Conservation (phyloP, 2,797 vertebrate genomes). For the Enteromius unitaeniatus region DNA sequence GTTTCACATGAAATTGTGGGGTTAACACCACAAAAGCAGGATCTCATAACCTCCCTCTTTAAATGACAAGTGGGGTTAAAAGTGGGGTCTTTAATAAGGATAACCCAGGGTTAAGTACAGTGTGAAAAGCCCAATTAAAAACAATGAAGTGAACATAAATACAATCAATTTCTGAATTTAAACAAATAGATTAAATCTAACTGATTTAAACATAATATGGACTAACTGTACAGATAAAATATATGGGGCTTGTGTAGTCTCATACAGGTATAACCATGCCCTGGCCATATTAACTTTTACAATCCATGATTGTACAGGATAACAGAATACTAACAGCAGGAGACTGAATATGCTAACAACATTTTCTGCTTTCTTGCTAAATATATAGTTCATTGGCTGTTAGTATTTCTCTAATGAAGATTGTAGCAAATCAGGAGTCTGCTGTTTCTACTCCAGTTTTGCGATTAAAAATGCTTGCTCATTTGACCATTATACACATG, state of each 20-base stretch:
- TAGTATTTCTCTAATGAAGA: constrained; percentile 28
- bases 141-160: not conserved
- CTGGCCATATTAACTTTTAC: not conserved
- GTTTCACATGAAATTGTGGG: not conserved
- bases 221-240: constrained; percentile 11
- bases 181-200: not conserved
- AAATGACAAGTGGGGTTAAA: not conserved
- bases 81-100: not conserved
- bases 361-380: not conserved
- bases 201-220: not conserved
- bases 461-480: constrained; percentile 5
- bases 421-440: not conserved
- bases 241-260: not conserved
- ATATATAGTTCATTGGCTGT: not conserved
- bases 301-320: constrained; percentile 7
- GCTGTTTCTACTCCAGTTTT: not conserved
- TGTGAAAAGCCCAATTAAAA: not conserved
- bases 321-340: not conserved
- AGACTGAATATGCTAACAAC: not conserved
- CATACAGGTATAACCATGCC: not conserved
- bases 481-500: not conserved
- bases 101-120: not conserved
- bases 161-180: not conserved
- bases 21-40: not conserved
- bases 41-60: not conserved